Evolutionary conservation across 2,797 vertebrate species (phyloP), one percentile per base, ranked within the genome.

Genomic region (Pseudochirops corinnae): DNA sequence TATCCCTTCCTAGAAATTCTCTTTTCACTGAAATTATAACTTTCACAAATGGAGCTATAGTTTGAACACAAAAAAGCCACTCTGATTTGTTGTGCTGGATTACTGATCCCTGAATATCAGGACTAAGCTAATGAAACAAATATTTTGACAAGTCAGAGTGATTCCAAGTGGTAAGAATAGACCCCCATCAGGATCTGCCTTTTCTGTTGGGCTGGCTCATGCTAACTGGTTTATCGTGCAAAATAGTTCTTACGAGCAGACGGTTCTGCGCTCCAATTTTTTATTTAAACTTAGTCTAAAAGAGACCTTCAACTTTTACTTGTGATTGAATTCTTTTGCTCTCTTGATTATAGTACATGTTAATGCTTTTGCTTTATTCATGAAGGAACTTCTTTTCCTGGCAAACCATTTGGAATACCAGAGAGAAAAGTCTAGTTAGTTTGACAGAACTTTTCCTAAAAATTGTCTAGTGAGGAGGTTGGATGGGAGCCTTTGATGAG

Each of bases 81-180:
- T 95, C 11, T 1, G n/a, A 90, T 95, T 95, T 93, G 55, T 87
- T 57, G 53, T 92, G 56, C 58, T 93, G 58, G 39, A 91, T 97
- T 94, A 60, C 46, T 28, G 92, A 87, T 90, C 53, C 82, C 62
- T 53, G 26, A 67, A 14, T 90, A 67, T 93, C 91, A 57, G 60
- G 29, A 91, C 50, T 95, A 29, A 60, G 67, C 29, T 95, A 56
- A 91, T 50, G 58, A 96, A 96, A 58, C 87, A 95, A 96, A 94
- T 96, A 93, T 96, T 96, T 97, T 96, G 96, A 96, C 67, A 96
- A 29, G 58, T 96, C 92, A 56, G 0, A 55, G 31, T 46, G 74
- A 90, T 95, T 97, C 56, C 91, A 96, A 92, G 92, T 74, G 10
- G 4, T 55, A 92, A 93, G 90, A 53, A 90, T 87, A 93, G 90